Percentiles rank a stretch among this genome's conserved stretches.
phyloP scores from a whole-genome alignment of 2,113 vertebrate species.

The Malurus cyaneus region DNA sequence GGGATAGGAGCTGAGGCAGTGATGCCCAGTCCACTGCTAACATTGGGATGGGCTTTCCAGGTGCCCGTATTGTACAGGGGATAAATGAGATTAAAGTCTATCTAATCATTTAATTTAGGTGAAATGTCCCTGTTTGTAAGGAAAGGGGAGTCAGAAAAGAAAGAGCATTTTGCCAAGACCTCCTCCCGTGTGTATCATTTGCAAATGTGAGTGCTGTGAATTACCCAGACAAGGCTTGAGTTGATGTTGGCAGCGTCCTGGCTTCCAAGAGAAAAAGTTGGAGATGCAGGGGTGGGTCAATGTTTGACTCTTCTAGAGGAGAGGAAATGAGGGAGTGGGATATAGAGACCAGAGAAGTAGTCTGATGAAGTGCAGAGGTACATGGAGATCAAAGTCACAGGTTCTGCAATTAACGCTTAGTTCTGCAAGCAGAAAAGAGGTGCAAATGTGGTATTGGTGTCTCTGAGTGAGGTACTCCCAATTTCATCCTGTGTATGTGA shows the following conservation, averaged over 20 bases:
- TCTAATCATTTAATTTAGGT: neutral
- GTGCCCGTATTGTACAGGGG: no score
- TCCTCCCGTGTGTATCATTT: neutral
- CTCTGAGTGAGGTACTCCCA: neutral
- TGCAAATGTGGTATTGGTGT: neutral
- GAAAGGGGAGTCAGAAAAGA: neutral
- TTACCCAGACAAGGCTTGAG: neutral
- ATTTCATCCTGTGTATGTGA: neutral
- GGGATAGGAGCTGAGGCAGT: neutral
- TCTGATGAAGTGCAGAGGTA: no score
- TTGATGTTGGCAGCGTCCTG: no score
- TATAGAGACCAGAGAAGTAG: no score
- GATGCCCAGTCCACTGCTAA: neutral
- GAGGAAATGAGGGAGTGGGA: neutral
- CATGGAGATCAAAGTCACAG: neutral
- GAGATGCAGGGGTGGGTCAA: neutral
- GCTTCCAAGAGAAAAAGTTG: neutral
- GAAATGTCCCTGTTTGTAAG: neutral
- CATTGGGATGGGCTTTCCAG: rapidly evolving
- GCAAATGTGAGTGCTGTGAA: neutral
- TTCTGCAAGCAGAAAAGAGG: neutral
- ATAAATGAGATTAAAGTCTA: neutral
- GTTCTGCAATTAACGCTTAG: neutral
- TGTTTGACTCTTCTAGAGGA: neutral
- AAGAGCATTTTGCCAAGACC: neutral